Base-by-base conservation (phyloP, 2,888 invertebrate species). In the Phymatocera aterrima region DNA sequence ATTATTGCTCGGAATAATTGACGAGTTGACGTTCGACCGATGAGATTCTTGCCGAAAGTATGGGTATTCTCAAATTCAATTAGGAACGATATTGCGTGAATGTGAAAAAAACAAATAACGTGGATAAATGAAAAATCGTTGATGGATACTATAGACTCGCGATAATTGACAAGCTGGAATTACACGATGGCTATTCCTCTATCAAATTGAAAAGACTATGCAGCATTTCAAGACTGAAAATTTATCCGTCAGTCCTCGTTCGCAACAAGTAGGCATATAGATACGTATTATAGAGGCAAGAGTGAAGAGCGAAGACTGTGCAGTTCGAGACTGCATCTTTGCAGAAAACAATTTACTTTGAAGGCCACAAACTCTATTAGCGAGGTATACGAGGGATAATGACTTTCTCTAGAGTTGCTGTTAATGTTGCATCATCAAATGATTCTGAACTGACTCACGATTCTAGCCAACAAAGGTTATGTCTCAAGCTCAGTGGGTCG, bases 401-500 rank as follows among this genome's bases (percentile, higher is more conserved):
- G 89, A 90, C 90, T 90, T 89, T 90, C 90, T 87, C 89, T 87
- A 85, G 82, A 80, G 79, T 79, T 80, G 82, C 81, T 85, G 86
- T 85, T 84, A 78, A 80, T 75, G 77, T 80, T 81, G 70, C 77
- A 78, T 87, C 87, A 87, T 83, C 84, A 79, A 83, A 88, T 86
- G 83, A 86, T 84, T 83, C 82, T 80, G 81, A 79, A 82, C 84
- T 86, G 87, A 83, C 83, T 85, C 84, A 84, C 80, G 82, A 77
- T 81, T 80, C 54, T 51, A 82, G 81, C 83, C 85, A 81, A 82
- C 88, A 89, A 90, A 90, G 90, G 90, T 90, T 90, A 88, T 85
- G 89, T 87, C 87, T 88, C 90, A 89, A 90, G 90, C 90, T 88
- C 90, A 90, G 84, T 90, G 79, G 90, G 90, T 89, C 90, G 88